Conservation (phyloP, 64 coral and sea anemone species). For the Dendrophyllia cribrosa region DNA sequence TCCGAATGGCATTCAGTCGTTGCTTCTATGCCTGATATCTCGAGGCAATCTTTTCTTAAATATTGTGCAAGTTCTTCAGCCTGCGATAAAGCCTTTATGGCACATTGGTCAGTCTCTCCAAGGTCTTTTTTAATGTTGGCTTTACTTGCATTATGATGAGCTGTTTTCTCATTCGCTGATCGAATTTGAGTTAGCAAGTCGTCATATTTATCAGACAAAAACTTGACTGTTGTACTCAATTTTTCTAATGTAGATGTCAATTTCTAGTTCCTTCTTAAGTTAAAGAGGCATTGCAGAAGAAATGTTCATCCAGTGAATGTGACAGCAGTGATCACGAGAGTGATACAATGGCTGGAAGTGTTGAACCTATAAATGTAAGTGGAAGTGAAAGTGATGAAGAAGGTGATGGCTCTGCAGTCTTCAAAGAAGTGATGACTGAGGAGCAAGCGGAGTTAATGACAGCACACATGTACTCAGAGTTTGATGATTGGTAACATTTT, state of each 20-base stretch:
- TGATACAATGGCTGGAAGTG: no score
- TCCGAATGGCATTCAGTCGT: constrained; percentile 11
- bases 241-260: not conserved
- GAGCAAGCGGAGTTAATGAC: no score
- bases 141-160: not conserved
- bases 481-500: no score
- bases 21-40: constrained; percentile 12
- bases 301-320: no score
- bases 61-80: constrained; percentile 18
- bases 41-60: constrained; percentile 24
- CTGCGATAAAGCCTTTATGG: not conserved
- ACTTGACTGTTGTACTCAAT: not conserved
- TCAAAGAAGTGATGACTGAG: no score
- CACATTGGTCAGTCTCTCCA: not conserved
- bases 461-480: no score
- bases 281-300: no score
- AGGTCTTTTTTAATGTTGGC: not conserved
- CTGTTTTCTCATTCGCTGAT: constrained; percentile 2
- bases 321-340: no score
- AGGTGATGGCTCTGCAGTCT: no score
- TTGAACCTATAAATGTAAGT: no score
- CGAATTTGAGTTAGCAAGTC: not conserved
- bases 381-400: no score
- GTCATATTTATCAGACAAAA: constrained; percentile 4
- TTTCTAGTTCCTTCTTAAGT: not conserved